Evolutionary conservation across 1,140 invertebrate species (phyloP), one percentile per base, ranked within the genome.

Genomic region (Patella vulgata): DNA sequence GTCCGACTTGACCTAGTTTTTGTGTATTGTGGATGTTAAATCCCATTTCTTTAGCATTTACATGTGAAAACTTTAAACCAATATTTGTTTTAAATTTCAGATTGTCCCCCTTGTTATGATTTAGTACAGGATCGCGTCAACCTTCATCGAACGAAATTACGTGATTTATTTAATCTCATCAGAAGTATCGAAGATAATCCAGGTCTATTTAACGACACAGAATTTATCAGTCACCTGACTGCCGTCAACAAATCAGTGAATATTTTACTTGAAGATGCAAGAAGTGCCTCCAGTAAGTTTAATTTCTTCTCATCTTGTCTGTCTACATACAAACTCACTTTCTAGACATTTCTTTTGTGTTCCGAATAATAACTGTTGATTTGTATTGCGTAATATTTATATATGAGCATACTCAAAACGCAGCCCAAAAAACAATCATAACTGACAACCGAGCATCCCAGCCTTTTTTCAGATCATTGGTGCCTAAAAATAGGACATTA

Each of bases 21-120:
- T n/a, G n/a, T n/a, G n/a, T n/a, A n/a, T n/a, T n/a, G n/a, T n/a
- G n/a, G n/a, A n/a, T n/a, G n/a, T n/a, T n/a, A n/a, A n/a, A n/a
- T n/a, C n/a, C n/a, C 21, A 47, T 14, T 47, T 23, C 11, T 14
- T 14, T 14, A 14, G 11, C 23, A 23, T 14, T 47, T 28, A 4
- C 19, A 23, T 52, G 11, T 52, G 51, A n/a, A n/a, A 48, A 48
- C 14, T 25, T 8, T 6, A 11, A 17, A n/a, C n/a, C n/a, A n/a
- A n/a, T n/a, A 19, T 40, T 48, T 27, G 54, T 39, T 30, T 57
- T 43, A 36, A 17, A 54, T 70, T 71, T 9, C 75, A 54, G 91
- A 96, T 76, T 98, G 96, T 84, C 94, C 94, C 0, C 87, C 91
- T 19, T 98, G 96, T 79, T 98, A 98, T 78, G 95, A 94, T 82